Conservation (phyloP, 2,113 vertebrate species). For the Gallinago media region DNA sequence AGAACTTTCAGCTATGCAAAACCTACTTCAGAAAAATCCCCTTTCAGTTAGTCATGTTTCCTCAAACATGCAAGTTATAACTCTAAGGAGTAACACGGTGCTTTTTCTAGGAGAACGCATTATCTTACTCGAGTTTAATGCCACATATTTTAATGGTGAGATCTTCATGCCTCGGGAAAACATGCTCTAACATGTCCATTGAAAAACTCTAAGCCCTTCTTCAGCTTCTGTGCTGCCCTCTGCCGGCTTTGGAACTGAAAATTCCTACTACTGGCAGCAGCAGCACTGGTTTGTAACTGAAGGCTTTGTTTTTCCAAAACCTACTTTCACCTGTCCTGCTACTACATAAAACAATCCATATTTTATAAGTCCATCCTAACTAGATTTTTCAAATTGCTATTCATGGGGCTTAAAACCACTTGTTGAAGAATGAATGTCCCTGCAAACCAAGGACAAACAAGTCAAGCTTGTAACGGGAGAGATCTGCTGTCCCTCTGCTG, state of each 20-base stretch:
- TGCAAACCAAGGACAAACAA: neutral
- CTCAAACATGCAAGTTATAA: neutral
- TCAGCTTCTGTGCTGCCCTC: slow-evolving; percentile 70
- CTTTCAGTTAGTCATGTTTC: neutral
- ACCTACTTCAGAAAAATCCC: neutral
- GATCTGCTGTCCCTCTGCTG: rapidly evolving
- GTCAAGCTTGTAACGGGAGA: neutral
- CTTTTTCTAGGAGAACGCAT: neutral
- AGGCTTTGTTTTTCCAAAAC: neutral
- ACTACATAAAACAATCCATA: neutral
- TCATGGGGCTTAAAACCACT: neutral
- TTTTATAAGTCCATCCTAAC: neutral
- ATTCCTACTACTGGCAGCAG: rapidly evolving
- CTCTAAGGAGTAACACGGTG: neutral
- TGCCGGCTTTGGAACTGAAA: slow-evolving; percentile 49
- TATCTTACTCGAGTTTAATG: neutral
- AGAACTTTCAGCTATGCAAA: neutral
- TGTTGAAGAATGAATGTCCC: neutral
- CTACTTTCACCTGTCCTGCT: neutral
- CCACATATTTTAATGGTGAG: slow-evolving; percentile 40
- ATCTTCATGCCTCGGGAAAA: slow-evolving; percentile 53
- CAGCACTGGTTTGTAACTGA: rapidly evolving
- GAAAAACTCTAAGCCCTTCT: neutral
- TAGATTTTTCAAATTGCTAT: neutral
- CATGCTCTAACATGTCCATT: slow-evolving; percentile 80